Evolutionary conservation across 2,888 invertebrate genomes (phyloP), one percentile per base, ranked within the genome.

Genomic region (Homarus gammarus): DNA sequence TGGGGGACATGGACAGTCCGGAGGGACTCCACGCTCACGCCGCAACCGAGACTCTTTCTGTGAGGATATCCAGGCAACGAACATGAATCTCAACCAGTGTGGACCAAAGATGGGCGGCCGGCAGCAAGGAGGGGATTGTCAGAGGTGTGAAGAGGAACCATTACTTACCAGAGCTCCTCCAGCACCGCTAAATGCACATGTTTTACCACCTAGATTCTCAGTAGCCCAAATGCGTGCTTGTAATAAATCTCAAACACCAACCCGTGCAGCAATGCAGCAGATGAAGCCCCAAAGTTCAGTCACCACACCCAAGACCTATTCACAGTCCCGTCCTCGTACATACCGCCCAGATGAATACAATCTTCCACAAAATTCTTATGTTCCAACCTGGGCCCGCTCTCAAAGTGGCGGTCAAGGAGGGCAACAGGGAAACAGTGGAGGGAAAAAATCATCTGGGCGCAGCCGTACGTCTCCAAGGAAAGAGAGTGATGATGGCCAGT

Each of bases 111-210:
- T 85, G 44, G 83, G 56, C 36, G 84, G 87, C 27, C 73, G 88
- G 49, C 82, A 85, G 51, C 70, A 51, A 27, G 88, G 82, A 36
- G 92, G 90, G 87, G 92, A 91, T n/a, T 72, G 70, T 72, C 87
- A 86, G 68, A 82, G 87, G 56, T 91, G 86, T 91, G 86, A 92
- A 81, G 88, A 87, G 49, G 90, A 91, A 49, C 91, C 91, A 18
- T 51, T 91, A n/a, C 84, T 91, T 22, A 75, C 79, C 51, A 82
- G 85, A 68, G 83, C 70, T 33, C 82, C 85, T 49, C 86, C 91
- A 56, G 82, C 85, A 38, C 81, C 90, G n/a, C 70, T 90, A 12
- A 72, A 82, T 31, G 84, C 91, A 36, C 89, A 87, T 64, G 89
- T 90, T 38, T 49, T 87, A 40, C 91, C 86, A 49, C 85, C 85